Base-by-base conservation (phyloP, 2,113 vertebrate genomes). In the Piaya cayana region DNA sequence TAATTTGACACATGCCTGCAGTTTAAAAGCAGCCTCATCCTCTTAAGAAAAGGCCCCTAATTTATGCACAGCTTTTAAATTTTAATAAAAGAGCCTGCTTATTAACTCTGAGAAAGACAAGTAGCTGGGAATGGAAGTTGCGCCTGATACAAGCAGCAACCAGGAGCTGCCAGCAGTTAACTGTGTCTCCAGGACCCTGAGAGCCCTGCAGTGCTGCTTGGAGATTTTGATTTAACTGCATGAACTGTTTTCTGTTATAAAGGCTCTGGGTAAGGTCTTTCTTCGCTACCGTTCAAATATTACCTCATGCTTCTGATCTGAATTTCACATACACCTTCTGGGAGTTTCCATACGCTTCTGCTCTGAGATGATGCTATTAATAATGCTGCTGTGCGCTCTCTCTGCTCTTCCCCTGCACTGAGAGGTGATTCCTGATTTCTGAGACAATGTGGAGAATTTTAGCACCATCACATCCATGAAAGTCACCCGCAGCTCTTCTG, bases 121-220 rank as follows among this genome's bases (percentile, higher is more conserved):
- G 67, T 71, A 86, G 90, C 67, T 93, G 94, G 79, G 96, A 88
- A 86, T 80, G 90, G 52, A 80, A 94, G 93, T 81, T 86, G 59
- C 1, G 1, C 23, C 87, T 64, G 93, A 91, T 94, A 88, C 43
- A 87, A 96, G 94, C 93, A 88, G 92, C 81, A 88, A 62, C 89
- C 93, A 56, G 96, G 92, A 96, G 92, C 70, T 95, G 93, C 90
- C 39, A 56, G 96, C 96, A 95, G 87, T 77, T 95, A 88, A 92
- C 86, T 59, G 74, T 64, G 25, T 79, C 85, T 19, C 45, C 62
- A 69, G 76, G 92, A 68, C 43, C 6, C 43, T 2, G 17, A 21
- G 95, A 87, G 91, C 90, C 93, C 88, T 29, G 93, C 87, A 58
- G 92, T 76, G 90, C 94, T 96, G 86, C 94, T 94, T 49, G 79